Conservation (phyloP, 2,888 invertebrate genomes). For the Limenitis camilla region DNA sequence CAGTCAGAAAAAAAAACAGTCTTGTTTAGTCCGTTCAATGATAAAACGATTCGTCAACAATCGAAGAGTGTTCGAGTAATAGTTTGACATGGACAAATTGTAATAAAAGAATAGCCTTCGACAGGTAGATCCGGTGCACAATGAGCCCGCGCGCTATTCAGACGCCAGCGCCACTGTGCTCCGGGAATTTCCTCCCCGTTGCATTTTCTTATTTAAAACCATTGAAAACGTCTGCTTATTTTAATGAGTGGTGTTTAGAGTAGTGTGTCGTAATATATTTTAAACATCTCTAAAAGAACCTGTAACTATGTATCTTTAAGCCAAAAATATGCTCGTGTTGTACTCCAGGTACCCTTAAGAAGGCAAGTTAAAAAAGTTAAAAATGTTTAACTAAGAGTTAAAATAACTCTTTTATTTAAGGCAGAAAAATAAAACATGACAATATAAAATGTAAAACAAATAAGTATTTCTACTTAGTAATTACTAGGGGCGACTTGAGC, state of each 20-base stretch:
- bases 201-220: constrained; percentile 20
- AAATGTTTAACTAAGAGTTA: too few relatives aligned
- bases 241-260: constrained; percentile 14
- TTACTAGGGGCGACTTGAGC: too few relatives aligned
- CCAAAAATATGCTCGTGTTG: too few relatives aligned
- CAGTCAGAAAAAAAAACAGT: not conserved
- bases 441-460: too few relatives aligned
- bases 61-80: constrained; percentile 7
- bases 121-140: constrained; percentile 20
- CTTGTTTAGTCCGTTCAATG: not conserved
- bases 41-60: constrained; percentile 8
- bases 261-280: constrained; percentile 4
- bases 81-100: constrained; percentile 40
- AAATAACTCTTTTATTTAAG: too few relatives aligned
- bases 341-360: too few relatives aligned
- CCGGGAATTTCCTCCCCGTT: constrained; percentile 18
- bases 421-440: too few relatives aligned
- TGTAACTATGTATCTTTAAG: too few relatives aligned
- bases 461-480: too few relatives aligned
- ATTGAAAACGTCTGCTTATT: constrained; percentile 22
- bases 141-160: constrained; percentile 22
- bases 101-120: constrained; percentile 36
- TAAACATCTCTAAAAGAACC: not conserved
- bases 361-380: too few relatives aligned
- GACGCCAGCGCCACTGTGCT: constrained; percentile 8